These are phyloP conservation scores for Psammodynastes pulverulentus DNA, from an alignment of 2,113 vertebrate species.

Conservation along the genomic window DNA sequence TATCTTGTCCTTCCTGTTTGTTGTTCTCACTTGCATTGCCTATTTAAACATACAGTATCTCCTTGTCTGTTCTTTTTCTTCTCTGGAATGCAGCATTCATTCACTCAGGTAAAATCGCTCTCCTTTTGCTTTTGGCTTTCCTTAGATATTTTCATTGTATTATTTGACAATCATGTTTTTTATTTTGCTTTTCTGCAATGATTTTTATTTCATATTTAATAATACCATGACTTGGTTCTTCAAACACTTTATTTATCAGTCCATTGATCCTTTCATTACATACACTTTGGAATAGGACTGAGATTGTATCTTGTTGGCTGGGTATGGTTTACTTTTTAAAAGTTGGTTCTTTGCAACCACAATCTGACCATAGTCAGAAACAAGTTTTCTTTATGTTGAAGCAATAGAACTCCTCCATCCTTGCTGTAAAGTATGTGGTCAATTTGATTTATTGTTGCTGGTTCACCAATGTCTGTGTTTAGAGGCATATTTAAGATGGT, in stretches of 20 bases:
- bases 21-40: not conserved
- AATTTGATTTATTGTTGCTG: not conserved
- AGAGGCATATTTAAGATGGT: not conserved
- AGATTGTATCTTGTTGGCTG: not conserved
- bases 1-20: not conserved
- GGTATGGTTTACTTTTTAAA: not conserved
- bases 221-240: not conserved
- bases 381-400: not conserved
- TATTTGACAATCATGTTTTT: not conserved
- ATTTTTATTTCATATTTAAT: not conserved
- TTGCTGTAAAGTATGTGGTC: not conserved
- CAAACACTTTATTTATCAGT: not conserved
- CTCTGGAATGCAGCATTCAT: not conserved
- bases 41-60: not conserved
- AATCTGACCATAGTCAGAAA: not conserved
- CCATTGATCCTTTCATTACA: not conserved
- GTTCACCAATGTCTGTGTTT: not conserved
- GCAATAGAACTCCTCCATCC: not conserved
- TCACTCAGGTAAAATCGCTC: not conserved
- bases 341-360: not conserved
- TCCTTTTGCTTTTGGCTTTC: not conserved
- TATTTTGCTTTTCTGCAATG: not conserved
- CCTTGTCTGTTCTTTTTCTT: not conserved
- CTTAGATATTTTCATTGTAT: not conserved
- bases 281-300: not conserved